These are phyloP conservation scores for Hucho hucho DNA, from an alignment of 2,113 vertebrate genomes.

Conservation along the genomic window DNA sequence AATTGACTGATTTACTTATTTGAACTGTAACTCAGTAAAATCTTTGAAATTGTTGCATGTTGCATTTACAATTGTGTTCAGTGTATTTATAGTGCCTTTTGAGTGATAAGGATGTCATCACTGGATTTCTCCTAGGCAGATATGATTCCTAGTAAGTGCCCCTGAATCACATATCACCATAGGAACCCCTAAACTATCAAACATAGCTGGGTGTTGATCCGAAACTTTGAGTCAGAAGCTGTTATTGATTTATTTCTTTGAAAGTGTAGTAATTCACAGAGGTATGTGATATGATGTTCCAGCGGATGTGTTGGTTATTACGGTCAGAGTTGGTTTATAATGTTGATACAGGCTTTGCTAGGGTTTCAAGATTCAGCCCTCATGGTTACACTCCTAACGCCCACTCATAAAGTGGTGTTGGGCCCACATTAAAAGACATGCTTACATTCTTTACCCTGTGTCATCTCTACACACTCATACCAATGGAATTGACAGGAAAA, in stretches of 20 bases:
- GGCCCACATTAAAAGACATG: neutral
- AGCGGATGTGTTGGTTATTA: neutral
- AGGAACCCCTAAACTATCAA: neutral
- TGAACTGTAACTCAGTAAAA: neutral
- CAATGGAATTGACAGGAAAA: neutral
- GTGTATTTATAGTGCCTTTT: neutral
- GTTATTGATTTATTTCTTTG: neutral
- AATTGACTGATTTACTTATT: too few species aligned
- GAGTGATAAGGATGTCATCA: neutral
- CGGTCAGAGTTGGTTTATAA: too few species aligned
- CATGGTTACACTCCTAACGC: neutral
- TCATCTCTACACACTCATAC: slow-evolving; percentile 4
- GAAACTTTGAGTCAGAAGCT: slow-evolving; percentile 2
- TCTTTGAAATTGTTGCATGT: too few species aligned
- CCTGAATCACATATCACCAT: neutral
- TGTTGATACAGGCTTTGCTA: neutral
- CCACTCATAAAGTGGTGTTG: neutral
- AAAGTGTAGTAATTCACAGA: neutral
- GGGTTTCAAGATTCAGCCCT: neutral
- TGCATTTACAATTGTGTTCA: too few species aligned
- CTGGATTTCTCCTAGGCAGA: neutral
- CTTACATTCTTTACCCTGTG: slow-evolving; percentile 11
- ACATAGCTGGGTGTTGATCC: neutral
- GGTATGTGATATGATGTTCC: neutral
- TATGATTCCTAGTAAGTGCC: neutral